Conservation (phyloP, 2,797 vertebrate genomes). For the Ceyx erithaca region DNA sequence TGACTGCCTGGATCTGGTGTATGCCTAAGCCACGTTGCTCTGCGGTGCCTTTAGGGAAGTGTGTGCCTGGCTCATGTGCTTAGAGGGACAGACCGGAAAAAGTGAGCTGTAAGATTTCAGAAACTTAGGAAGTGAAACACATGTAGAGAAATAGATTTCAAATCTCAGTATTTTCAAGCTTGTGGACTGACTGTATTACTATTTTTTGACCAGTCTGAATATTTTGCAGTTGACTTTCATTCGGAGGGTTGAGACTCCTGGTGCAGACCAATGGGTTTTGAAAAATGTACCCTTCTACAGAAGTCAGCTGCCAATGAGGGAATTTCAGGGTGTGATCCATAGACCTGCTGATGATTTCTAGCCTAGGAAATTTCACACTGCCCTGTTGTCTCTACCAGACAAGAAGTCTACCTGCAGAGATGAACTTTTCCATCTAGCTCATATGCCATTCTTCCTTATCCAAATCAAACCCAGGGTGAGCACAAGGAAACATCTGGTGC, state of each 20-base stretch:
- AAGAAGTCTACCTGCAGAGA: not conserved
- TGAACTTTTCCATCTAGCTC: not conserved
- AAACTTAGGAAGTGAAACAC: not conserved
- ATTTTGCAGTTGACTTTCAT: not conserved
- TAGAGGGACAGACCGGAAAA: not conserved
- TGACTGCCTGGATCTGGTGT: not conserved
- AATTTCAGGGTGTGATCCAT: not conserved
- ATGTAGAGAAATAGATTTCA: not conserved
- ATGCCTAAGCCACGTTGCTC: not conserved
- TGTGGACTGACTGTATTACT: fast-evolving
- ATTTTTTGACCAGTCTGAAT: not conserved
- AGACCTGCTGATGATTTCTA: not conserved
- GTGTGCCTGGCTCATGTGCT: not conserved
- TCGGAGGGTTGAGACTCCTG: not conserved
- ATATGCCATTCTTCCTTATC: not conserved
- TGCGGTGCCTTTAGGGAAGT: not conserved
- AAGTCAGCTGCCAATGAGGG: not conserved
- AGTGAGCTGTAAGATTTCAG: not conserved
- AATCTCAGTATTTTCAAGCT: not conserved
- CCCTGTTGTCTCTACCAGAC: not conserved
- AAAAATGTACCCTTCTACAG: not conserved
- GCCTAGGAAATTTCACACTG: not conserved
- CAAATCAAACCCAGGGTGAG: not conserved
- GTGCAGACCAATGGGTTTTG: not conserved
- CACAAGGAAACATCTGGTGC: not conserved